Base-by-base conservation (phyloP, 2,797 vertebrate genomes). In the Neosilurus hyrtlii region DNA sequence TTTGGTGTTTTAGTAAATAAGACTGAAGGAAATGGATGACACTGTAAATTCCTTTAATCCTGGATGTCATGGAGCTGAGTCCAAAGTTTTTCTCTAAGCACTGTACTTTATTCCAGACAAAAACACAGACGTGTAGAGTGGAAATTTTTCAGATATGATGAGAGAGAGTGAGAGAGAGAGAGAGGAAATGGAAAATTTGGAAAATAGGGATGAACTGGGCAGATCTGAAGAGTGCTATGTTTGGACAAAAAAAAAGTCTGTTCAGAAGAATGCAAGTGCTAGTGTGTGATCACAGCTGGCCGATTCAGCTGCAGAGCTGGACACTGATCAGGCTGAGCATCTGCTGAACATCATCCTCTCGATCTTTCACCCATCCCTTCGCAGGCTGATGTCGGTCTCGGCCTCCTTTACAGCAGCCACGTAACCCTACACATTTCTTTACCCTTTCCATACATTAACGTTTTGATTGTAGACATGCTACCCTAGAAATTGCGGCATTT, bases 211-310 rank as follows among this genome's bases (percentile, higher is more conserved):
- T 51, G 35, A 71, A 80, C 59, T 70, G 37, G 56, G 79, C 70
- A 43, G 63, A 70, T 56, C 68, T 68, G 76, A 52, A 56, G 81
- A 78, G 63, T 11, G 49, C 22, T 75, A 75, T 72, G 26, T 49
- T 22, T 26, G n/a, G 15, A 15, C 15, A 14, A 16, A 9, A 37
- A 7, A 67, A 54, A 56, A 37, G 22, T 2, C 22, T 24, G 35
- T 56, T 76, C 16, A 7, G 52, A 66, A 37, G 30, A 72, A 26
- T 59, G 70, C 51, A 57, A 57, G 16, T 4, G 9, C 2, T 52
- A 11, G 26, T 37, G 52, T 77, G 77, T 67, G 75, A 82, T 82
- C 79, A 82, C 81, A 74, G 80, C 79, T 88, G 82, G 75, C 59
- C 12, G 63, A 77, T 65, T 82, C 70, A 70, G 66, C 56, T 79